Base-by-base conservation (phyloP, 2,888 invertebrate genomes). In the Phanerotoma sp. region DNA sequence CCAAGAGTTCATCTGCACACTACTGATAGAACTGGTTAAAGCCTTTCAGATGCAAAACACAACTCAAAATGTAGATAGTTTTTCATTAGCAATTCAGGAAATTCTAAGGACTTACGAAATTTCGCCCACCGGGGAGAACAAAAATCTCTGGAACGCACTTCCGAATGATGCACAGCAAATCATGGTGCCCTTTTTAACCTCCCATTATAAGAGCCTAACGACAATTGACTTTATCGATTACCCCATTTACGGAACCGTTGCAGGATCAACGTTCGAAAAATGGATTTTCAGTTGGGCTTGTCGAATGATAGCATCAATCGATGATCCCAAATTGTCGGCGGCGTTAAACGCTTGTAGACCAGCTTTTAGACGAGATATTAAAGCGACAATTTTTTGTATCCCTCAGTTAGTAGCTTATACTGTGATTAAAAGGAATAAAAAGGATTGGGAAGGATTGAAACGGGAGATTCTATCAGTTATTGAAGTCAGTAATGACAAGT, bases 201-300 rank as follows among this genome's bases (percentile, higher is more conserved):
- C 91, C 0, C 86, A 72, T 50, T 79, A 79, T 44, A 74, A 69
- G 25, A 67, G 69, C 30, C 66, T 61, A 5, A 64, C 67, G 35
- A 49, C 66, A 2, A 63, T 57, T 33, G 66, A 64, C 25, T 68
- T 70, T 16, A 67, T 70, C 56, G 72, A 75, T 6, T 73, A 72
- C 69, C 77, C 79, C 33, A 73, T 79, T 65, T 79, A 77, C 60
- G 77, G 78, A 74, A 86, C 88, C 0, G 81, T 82, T 41, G 81
- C 82, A 46, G 87, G 86, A 4, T 82, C 85, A 2, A 84, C 85
- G 1, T 88, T 87, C 66, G 82, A 87, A 63, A 83, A 84, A 61
- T 92, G 91, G 92, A 84, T 89, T 4, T 86, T 86, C 68, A 86
- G 86, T 62, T 91, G 91, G 91, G 84, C 87, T 0, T 83, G 84